These are phyloP conservation scores for Antidorcas marsupialis DNA, from an alignment of 2,113 vertebrate species.

Conservation along the genomic window DNA sequence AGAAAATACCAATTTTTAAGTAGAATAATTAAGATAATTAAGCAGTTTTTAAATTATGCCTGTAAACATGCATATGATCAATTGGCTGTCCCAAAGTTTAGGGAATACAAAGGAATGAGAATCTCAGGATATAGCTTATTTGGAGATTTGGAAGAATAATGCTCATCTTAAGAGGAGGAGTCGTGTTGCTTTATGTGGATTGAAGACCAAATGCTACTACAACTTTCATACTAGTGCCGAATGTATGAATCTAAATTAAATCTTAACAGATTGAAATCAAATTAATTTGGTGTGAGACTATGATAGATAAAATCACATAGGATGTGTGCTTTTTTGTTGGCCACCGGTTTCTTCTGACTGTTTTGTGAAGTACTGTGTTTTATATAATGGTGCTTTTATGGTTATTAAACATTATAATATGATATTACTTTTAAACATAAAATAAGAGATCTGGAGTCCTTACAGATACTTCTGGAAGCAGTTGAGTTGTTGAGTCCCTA, in stretches of 20 bases:
- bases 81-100: neutral
- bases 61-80: neutral
- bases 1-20: conserved; percentile 6
- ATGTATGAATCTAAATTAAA: conserved; percentile 1
- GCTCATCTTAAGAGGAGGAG: neutral
- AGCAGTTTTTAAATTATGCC: neutral
- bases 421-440: conserved; percentile 38
- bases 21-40: neutral
- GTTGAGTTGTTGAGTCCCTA: neutral
- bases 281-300: neutral
- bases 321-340: conserved; percentile 22
- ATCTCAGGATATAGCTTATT: neutral
- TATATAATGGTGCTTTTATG: conserved; percentile 66
- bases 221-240: neutral
- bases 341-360: conserved; percentile 46
- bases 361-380: conserved; percentile 55
- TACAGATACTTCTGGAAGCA: neutral
- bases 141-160: neutral
- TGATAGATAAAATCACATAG: neutral
- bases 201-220: neutral
- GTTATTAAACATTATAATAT: conserved; percentile 61
- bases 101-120: neutral
- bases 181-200: neutral
- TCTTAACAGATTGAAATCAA: neutral
- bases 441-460: neutral